A percentile compares a stretch with the other conserved stretches of the same genome.
phyloP scores from a whole-genome alignment of 2,888 invertebrate genomes.

The Tolmerus cingulatus region DNA sequence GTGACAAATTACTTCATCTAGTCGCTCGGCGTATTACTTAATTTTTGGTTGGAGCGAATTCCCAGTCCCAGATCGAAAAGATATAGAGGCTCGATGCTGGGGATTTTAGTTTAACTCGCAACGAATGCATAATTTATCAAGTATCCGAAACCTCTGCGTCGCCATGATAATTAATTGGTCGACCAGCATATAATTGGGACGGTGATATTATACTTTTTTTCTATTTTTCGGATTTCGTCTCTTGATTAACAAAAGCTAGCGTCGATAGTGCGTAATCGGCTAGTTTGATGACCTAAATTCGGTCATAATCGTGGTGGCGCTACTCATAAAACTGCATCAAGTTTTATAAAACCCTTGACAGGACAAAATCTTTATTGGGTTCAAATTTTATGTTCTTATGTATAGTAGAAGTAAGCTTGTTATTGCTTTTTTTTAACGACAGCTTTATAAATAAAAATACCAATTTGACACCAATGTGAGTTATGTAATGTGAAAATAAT shows the following conservation, averaged over 20 bases:
- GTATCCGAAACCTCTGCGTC: not conserved
- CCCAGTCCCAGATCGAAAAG: not conserved
- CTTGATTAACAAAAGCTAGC: not conserved
- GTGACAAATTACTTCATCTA: not conserved
- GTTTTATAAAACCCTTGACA: not conserved
- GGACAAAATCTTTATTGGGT: not conserved
- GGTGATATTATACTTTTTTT: not conserved
- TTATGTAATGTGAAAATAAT: not conserved
- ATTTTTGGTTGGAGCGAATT: not conserved
- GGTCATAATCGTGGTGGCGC: not conserved
- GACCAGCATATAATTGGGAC: not conserved
- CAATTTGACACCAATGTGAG: not conserved
- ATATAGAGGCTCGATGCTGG: not conserved
- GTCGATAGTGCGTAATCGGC: not conserved
- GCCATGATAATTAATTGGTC: not conserved
- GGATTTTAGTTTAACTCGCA: not conserved
- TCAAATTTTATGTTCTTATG: not conserved
- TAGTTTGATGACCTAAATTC: not conserved
- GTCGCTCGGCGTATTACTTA: not conserved
- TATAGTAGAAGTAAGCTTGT: not conserved
- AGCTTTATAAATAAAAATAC: not conserved
- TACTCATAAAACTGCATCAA: not conserved
- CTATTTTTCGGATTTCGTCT: not conserved
- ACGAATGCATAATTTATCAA: slow-evolving; percentile 24
- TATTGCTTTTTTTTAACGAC: not conserved